Base-by-base conservation (phyloP, 2,113 vertebrate species). In the Grammomys surdaster region DNA sequence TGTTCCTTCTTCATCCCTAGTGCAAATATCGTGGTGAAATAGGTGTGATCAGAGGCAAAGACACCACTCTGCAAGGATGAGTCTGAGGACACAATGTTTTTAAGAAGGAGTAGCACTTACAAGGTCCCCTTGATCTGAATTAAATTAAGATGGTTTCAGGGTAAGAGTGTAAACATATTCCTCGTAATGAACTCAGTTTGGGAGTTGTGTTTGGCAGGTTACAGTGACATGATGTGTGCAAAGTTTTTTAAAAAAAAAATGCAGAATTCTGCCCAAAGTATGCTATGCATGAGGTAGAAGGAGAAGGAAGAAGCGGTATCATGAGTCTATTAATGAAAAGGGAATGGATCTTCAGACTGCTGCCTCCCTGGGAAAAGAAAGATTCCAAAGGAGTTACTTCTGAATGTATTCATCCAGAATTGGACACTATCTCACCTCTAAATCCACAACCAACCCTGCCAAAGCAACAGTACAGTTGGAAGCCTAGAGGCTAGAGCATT, bases 121-220 rank as follows among this genome's bases (percentile, higher is more conserved):
- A 87, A 91, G 26, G 28, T 86, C 73, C 70, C 40, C 51, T 43
- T 51, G 65, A n/a, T 89, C 67, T 93, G 26, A 60, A 94, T 87
- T 96, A 84, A 95, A 67, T 89, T 94, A 88, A 93, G 65, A 94
- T 93, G 65, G 95, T 93, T 97, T 94, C 28, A 92, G 89, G 46
- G 67, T 90, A 67, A 72, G 65, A 82, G 11, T 73, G 67, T 91
- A 67, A 86, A 90, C 2, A 72, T 26, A 63, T 43, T 56, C 12
- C 33, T 93, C 26, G 76, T 73, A 92, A 89, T 86, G 24, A 92
- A 60, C 1, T 87, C 67, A 36, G 73, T 82, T 93, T 94, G 67
- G 43, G 93, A 88, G 88, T 58, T 36, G 26, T 63, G 89, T 65
- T 43, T 75, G 24, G 48, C 78, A 12, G 58, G 33, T 48, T 19